Conservation (phyloP, 2,113 vertebrate species). For the Brachionichthys hirsutus region DNA sequence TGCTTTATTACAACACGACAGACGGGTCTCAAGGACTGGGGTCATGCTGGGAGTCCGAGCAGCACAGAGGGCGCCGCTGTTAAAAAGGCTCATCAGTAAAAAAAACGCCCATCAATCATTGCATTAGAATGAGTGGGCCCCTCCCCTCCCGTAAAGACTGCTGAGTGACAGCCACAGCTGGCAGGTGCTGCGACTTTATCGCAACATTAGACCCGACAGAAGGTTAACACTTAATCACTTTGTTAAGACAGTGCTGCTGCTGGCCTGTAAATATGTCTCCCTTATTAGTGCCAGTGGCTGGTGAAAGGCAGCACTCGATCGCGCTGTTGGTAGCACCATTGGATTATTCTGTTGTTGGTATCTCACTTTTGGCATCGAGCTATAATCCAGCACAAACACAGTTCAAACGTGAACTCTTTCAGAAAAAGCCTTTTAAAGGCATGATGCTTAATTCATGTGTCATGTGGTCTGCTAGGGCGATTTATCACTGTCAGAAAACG, state of each 20-base stretch:
- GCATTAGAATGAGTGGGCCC: constrained; percentile 43
- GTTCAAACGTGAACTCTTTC: too few relatives aligned
- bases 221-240: constrained; percentile 48
- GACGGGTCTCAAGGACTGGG: constrained; percentile 21
- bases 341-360: too few relatives aligned
- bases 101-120: constrained; percentile 65
- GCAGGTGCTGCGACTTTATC: constrained; percentile 43
- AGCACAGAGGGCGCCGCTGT: constrained; percentile 24
- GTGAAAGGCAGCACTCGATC: too few relatives aligned
- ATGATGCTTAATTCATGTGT: too few relatives aligned
- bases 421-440: too few relatives aligned
- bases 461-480: too few relatives aligned
- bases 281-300: not conserved
- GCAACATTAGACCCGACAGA: constrained; percentile 39
- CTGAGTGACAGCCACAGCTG: constrained; percentile 67
- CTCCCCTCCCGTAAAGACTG: constrained; percentile 34
- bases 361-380: too few relatives aligned
- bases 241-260: constrained; percentile 22
- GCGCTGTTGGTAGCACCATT: too few relatives aligned
- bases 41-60: constrained; percentile 43
- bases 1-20: constrained; percentile 18
- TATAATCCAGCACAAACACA: too few relatives aligned
- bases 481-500: too few relatives aligned
- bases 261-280: constrained; percentile 20
- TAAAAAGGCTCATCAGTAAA: constrained; percentile 61